Percentiles rank a stretch among this genome's conserved stretches.
These are phyloP conservation scores for Philonicus albiceps DNA, from an alignment of 2,888 invertebrate species.

Conservation along the genomic window DNA sequence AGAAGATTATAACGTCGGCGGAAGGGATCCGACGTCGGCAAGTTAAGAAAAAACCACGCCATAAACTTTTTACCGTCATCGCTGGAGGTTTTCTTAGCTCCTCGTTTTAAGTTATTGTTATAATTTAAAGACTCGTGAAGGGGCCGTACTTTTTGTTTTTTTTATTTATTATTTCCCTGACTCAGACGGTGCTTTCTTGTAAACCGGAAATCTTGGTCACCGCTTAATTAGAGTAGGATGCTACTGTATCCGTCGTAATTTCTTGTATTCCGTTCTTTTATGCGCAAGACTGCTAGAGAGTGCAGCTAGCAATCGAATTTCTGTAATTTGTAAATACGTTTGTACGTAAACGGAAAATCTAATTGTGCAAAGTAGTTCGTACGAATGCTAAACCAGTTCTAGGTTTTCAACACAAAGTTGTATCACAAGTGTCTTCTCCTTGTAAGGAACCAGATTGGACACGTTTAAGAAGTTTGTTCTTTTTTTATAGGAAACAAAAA, in stretches of 20 bases:
- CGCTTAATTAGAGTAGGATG: slow-evolving; percentile 11
- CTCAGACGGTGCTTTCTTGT: not conserved
- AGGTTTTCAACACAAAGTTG: not conserved
- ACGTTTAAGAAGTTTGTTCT: not conserved
- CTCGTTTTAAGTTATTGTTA: slow-evolving; percentile 8
- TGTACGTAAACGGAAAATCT: not conserved
- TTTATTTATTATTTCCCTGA: not conserved
- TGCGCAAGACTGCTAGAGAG: not conserved
- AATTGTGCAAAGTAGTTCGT: slow-evolving; percentile 8
- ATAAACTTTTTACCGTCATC: slow-evolving; percentile 4
- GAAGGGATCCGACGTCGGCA: not conserved
- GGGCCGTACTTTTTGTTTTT: not conserved
- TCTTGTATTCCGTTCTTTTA: not conserved
- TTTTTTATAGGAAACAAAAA: not conserved
- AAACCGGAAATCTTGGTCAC: not conserved
- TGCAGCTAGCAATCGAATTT: not conserved
- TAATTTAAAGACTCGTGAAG: not conserved
- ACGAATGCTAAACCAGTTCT: not conserved
- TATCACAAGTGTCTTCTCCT: not conserved
- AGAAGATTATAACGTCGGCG: slow-evolving; percentile 59
- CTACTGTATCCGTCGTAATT: not conserved
- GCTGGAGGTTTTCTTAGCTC: slow-evolving; percentile 13
- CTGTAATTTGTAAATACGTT: not conserved
- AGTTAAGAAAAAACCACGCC: not conserved
- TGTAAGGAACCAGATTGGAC: not conserved